Evolutionary conservation across 1,140 invertebrate genomes (phyloP), one percentile per base, ranked within the genome.

Genomic region (Trissolcus basalis): DNA sequence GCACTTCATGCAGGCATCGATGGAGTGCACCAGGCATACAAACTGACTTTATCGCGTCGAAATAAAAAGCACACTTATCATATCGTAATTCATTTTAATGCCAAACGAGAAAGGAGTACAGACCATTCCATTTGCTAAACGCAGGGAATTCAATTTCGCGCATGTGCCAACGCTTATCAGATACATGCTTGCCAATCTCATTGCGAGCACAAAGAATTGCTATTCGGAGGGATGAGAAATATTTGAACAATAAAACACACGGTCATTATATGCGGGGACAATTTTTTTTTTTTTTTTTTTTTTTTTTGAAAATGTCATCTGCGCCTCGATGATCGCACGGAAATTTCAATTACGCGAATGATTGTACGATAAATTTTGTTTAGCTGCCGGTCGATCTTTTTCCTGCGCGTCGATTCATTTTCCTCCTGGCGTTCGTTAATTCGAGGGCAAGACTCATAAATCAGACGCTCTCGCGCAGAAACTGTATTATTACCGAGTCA

Each of bases 401-500:
- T 27, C 19, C 19, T 11, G 36, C 33, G 44, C 58, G 64, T 61
- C 63, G 33, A 65, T 59, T 63, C 47, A 56, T 64, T 71, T 67
- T 71, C 51, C 61, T 41, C 51, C 13, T 58, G 63, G 53, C 59
- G 56, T 61, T 65, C 65, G 55, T 78, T 74, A 74, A 78, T 74
- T 74, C 61, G 61, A 61, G 61, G 51, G 14, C 56, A 58, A 58
- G 63, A 32, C 41, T 32, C 48, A 71, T 78, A 78, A 74, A 74
- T 74, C 76, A 69, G 75, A 10, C 41, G 58, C 35, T 45, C 63
- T 60, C 60, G 68, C 63, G 59, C 51, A 68, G 59, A 70, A 78
- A 72, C 60, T 67, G 61, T 71, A 70, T 78, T 78, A 78, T 70
- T 78, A 70, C 69, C 59, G 69, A 77, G 69, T 64, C 67, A 71